phyloP scores from a whole-genome alignment of 35 echinoderm and acorn worm genomes.

The Ophiothrix spiculata region DNA sequence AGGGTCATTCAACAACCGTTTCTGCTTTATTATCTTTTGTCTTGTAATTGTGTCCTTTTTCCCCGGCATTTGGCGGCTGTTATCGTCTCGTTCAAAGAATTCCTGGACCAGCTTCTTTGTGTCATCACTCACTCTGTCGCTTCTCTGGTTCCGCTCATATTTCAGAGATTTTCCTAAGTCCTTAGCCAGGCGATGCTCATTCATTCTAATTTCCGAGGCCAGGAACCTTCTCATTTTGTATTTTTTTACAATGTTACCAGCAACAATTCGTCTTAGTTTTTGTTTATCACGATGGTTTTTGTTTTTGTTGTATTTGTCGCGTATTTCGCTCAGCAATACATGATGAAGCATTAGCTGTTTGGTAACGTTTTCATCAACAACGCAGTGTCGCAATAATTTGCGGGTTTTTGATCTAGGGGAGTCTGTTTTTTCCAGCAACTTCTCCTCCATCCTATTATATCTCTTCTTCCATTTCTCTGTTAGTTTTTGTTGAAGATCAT shows the following conservation, averaged over 20 bases:
- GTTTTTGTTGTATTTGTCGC: not conserved
- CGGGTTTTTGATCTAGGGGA: not conserved
- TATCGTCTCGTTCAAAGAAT: slow-evolving; percentile 37
- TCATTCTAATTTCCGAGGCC: not conserved
- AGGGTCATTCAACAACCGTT: slow-evolving; percentile 32
- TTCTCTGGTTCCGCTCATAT: slow-evolving; percentile 7
- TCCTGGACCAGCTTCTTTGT: not conserved
- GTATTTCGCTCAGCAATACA: not conserved
- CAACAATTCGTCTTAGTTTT: not conserved
- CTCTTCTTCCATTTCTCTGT: slow-evolving; percentile 7
- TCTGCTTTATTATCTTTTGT: slow-evolving; percentile 25
- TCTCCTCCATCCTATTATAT: not conserved
- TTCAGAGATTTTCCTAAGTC: not conserved
- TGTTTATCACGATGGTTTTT: not conserved
- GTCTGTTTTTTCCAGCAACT: not conserved
- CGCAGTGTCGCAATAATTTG: not conserved
- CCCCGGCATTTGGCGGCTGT: slow-evolving; percentile 37
- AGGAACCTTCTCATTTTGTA: slow-evolving; percentile 9
- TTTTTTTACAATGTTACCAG: slow-evolving; percentile 11
- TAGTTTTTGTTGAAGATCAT: not conserved
- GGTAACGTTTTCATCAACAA: not conserved
- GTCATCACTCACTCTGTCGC: slow-evolving; percentile 22
- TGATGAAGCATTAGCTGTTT: not conserved
- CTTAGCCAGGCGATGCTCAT: not conserved
- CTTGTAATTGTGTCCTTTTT: slow-evolving; percentile 38